A percentile compares a stretch with the other conserved stretches of the same genome.
Evolutionary conservation across 2,113 vertebrate genomes (phyloP).

Genomic region (Microcebus griseorufus): DNA sequence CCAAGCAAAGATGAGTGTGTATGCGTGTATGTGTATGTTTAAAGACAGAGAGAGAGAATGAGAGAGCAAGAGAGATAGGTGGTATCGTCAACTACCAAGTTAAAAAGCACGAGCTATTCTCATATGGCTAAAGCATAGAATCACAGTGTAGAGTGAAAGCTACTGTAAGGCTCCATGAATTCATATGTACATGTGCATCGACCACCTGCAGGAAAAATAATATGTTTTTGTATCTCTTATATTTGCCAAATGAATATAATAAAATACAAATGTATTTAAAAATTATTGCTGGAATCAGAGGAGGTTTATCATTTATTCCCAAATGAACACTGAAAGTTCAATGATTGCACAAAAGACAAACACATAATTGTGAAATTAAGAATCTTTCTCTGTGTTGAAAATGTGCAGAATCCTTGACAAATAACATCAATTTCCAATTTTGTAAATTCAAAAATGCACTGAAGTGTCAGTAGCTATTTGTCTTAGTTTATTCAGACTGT

Average conservation of each 20-base stretch:
- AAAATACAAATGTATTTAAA: background rate
- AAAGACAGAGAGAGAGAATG: background rate
- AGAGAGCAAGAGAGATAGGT: background rate
- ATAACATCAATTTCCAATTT: background rate
- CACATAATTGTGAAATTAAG: background rate
- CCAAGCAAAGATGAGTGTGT: background rate
- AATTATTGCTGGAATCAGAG: background rate
- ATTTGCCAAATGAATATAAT: background rate
- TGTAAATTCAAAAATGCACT: background rate
- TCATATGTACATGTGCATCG: background rate
- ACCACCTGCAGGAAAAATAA: background rate
- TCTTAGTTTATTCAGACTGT: background rate
- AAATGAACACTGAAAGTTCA: background rate
- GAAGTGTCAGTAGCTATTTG: background rate
- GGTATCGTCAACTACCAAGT: background rate
- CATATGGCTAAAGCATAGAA: no score
- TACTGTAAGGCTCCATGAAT: background rate
- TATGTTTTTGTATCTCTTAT: background rate
- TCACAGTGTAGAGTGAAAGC: background rate
- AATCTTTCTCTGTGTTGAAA: background rate
- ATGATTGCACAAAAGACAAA: background rate
- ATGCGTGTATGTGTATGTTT: background rate
- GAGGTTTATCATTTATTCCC: background rate
- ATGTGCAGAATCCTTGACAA: background rate
- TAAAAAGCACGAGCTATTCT: background rate